A percentile compares a stretch with the other conserved stretches of the same genome.
These are phyloP conservation scores for Deroplatys truncata DNA, from an alignment of 2,888 invertebrate species.

Conservation along the genomic window DNA sequence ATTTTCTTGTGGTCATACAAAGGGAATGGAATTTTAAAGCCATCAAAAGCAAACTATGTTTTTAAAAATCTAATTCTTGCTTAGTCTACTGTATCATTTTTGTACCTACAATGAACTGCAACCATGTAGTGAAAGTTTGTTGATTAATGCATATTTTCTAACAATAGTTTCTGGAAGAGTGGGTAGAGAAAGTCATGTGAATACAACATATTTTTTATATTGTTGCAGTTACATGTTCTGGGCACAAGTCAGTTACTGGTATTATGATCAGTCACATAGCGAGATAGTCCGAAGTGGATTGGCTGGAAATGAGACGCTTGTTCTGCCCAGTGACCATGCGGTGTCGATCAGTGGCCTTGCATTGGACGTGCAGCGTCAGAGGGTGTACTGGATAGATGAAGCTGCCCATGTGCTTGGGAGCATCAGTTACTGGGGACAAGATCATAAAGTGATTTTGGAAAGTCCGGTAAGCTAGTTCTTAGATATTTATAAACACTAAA, in stretches of 20 bases:
- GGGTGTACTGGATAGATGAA: constrained; percentile 74
- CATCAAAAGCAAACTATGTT: no score
- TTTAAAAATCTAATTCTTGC: no score
- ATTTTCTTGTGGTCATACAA: no score
- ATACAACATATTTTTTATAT: background rate
- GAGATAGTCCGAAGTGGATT: constrained; percentile 47
- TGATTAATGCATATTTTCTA: no score
- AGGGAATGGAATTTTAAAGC: no score
- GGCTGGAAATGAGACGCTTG: constrained; percentile 47
- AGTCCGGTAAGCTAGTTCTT: constrained; percentile 21
- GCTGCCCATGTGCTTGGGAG: constrained; percentile 50
- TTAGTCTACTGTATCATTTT: no score
- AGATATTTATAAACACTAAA: background rate
- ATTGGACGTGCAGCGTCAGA: constrained; percentile 53
- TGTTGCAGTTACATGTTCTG: constrained; percentile 43
- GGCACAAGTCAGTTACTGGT: constrained; percentile 38
- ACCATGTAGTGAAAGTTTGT: no score
- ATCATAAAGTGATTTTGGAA: constrained; percentile 30
- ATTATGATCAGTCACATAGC: constrained; percentile 34
- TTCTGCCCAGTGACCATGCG: constrained; percentile 45
- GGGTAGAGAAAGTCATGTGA: no score
- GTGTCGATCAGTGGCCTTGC: constrained; percentile 55
- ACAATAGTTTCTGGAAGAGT: no score
- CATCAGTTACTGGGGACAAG: constrained; percentile 37
- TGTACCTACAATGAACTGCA: no score